phyloP scores from a whole-genome alignment of 1,140 invertebrate genomes.

The Caenorhabditis latens region DNA sequence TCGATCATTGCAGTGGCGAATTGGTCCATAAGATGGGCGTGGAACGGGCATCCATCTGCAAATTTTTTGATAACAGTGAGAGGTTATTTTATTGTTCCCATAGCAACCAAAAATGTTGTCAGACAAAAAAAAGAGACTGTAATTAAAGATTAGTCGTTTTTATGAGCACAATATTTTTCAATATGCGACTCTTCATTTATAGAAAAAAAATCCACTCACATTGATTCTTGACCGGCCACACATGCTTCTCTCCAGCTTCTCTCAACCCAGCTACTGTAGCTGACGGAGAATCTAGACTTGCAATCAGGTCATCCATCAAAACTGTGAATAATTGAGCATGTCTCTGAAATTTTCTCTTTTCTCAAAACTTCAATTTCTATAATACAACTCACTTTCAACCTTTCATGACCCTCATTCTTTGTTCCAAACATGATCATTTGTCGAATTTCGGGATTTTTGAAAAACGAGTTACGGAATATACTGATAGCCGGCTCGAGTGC shows the following conservation, averaged over 20 bases:
- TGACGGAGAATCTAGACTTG: constrained; percentile 37
- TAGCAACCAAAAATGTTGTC: too few species aligned
- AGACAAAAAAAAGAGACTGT: not conserved
- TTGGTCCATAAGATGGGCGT: constrained; percentile 55
- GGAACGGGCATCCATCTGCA: constrained; percentile 62
- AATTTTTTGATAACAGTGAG: not conserved
- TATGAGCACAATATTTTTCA: too few species aligned
- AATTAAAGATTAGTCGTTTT: too few species aligned
- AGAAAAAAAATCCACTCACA: constrained; percentile 14
- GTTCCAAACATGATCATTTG: constrained; percentile 63
- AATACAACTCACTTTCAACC: constrained; percentile 50
- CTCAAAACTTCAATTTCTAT: not conserved
- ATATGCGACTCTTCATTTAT: too few species aligned
- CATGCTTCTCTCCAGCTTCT: constrained; percentile 60
- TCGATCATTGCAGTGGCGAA: constrained; percentile 64
- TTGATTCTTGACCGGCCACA: constrained; percentile 28
- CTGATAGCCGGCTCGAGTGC: constrained; percentile 62
- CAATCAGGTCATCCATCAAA: constrained; percentile 61
- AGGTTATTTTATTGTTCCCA: not conserved
- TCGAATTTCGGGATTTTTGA: constrained; percentile 65
- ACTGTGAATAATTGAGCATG: constrained; percentile 56
- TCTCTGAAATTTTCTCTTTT: constrained; percentile 18
- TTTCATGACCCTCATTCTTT: constrained; percentile 64
- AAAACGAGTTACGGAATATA: constrained; percentile 64
- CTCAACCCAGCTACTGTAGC: constrained; percentile 36